Percentiles rank a stretch among this genome's conserved stretches.
These are phyloP conservation scores for Gavia stellata DNA, from an alignment of 2,113 vertebrate species.

Conservation along the genomic window DNA sequence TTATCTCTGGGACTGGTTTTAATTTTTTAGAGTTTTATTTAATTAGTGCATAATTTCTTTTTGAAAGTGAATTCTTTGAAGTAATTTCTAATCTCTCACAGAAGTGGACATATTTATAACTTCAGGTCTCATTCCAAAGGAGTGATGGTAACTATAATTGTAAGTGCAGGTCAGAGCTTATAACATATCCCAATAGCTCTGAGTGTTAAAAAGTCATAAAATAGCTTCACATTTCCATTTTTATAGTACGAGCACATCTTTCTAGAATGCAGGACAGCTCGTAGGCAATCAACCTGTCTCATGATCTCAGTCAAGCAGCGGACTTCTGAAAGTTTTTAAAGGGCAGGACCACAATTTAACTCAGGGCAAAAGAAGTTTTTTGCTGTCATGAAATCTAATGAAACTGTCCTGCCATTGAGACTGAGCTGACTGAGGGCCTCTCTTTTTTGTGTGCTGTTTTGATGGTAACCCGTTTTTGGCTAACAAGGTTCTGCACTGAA, in stretches of 20 bases:
- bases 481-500: background rate
- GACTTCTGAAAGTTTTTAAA: constrained; percentile 5
- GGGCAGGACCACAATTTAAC: background rate
- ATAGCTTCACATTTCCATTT: constrained; percentile 48
- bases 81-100: constrained; percentile 1
- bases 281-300: background rate
- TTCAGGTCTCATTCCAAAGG: background rate
- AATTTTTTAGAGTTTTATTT: constrained; percentile 12
- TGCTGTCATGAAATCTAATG: background rate
- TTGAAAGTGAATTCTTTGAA: constrained; percentile 38
- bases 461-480: background rate
- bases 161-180: constrained; percentile 28
- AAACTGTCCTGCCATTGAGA: background rate
- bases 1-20: background rate
- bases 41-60: background rate
- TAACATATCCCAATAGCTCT: background rate
- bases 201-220: constrained; percentile 36
- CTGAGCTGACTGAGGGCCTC: background rate
- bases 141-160: background rate
- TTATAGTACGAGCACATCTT: constrained; percentile 22
- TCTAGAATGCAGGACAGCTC: background rate
- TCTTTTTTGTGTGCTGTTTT: background rate
- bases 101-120: background rate
- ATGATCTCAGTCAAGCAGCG: background rate
- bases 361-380: background rate